Evolutionary conservation across 2,888 invertebrate genomes (phyloP), one percentile per base, ranked within the genome.

Genomic region (Eupithecia vulgata): DNA sequence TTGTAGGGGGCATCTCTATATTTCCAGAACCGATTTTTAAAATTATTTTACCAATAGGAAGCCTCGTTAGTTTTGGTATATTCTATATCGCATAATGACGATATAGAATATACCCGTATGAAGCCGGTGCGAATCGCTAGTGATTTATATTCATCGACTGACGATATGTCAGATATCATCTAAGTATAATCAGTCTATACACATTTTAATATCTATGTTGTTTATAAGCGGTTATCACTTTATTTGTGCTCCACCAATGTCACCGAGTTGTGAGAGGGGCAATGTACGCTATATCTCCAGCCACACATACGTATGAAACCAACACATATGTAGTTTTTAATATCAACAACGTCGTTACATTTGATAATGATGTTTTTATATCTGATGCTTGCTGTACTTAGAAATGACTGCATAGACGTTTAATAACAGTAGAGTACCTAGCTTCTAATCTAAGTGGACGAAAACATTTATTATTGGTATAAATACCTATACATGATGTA

Each of bases 191-290:
- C 52, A 21, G 25, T 57, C 57, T 12, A 5, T 57, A 57, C 25
- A 52, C 17, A 64, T 62, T 13, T 87, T 84, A 81, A 72, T 85
- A 84, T 84, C 84, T 85, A 85, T 84, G 80, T 88, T 87, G 89
- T 90, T 88, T 89, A 88, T 91, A 83, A 87, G 83, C 85, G 83
- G 85, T 92, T 94, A 94, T 93, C 93, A 88, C 85, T 87, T 82
- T 91, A 90, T 94, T 93, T 93, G 91, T 90, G 88, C 88, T 89
- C 85, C 85, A 88, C 94, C 94, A 94, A 94, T 94, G 94, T 94
- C 94, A 94, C 92, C 88, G 92, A 93, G 91, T 92, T 90, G 91
- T 85, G 82, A 88, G 84, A 89, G 90, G 94, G 92, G 92, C 94
- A 94, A 93, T 90, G 94, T 86, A 90, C 94, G 91, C 88, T 82